Base-by-base conservation (phyloP, 2,113 vertebrate species). In the Channa argus region DNA sequence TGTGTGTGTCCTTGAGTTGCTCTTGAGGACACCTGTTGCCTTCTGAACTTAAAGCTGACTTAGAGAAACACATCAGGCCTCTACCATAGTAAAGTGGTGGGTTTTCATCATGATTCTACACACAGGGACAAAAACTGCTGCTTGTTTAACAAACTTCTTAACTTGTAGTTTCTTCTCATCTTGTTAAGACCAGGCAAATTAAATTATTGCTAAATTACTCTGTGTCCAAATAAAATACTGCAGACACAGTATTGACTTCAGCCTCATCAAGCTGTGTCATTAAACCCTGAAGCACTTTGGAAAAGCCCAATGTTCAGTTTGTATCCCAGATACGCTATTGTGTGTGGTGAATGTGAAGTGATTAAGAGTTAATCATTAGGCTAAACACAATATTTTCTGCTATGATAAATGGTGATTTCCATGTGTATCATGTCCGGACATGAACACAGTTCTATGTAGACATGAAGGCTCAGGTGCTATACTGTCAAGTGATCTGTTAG, bases 241-340 rank as follows among this genome's bases (percentile, higher is more conserved):
- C 45, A 68, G 47, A 54, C 51, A 72, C 55, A 61, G 43, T 47
- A 14, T 50, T 43, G 54, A 60, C 55, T 60, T 14, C 43, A 51
- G 49, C 14, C 44, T 36, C 34, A n/a, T n/a, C n/a, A n/a, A n/a
- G n/a, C n/a, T n/a, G n/a, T n/a, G n/a, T 50, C 47, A 52, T 14
- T 43, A 67, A 47, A 45, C 36, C 9, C 6, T 6, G 0, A 55
- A 69, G 15, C 38, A 8, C 15, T 37, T 8, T 36, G 44, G 43
- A 63, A 34, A 53, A 36, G 8, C 5, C 5, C 39, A 33, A 8
- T 15, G 12, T 50, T 39, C 43, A 49, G 51, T 71, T 14, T 54
- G 52, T 15, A 49, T 62, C 9, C 49, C n/a, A 47, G 46, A 60
- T 2, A 37, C 3, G 10, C 10, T n/a, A 2, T 15, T 54, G 5